phyloP scores from a whole-genome alignment of 2,797 vertebrate species.

The Orestias chungarensis region DNA sequence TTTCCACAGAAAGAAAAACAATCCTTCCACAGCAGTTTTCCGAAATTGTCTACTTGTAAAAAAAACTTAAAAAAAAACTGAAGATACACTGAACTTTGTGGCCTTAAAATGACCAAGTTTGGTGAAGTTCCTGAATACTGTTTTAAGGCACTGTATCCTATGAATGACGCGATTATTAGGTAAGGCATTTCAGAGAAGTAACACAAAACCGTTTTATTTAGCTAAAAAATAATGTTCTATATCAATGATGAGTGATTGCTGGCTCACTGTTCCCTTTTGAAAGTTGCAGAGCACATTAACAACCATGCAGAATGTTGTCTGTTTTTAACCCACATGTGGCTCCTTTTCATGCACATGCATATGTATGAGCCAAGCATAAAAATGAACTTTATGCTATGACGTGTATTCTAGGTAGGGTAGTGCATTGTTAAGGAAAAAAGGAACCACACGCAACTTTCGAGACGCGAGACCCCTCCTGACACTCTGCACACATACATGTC shows the following conservation, averaged over 20 bases:
- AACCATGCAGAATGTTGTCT: constrained; percentile 23
- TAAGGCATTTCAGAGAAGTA: constrained; percentile 1
- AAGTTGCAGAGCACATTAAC: constrained; percentile 30
- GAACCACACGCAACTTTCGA: neutral
- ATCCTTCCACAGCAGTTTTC: neutral
- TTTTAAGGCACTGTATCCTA: neutral
- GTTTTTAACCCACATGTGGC: constrained; percentile 4
- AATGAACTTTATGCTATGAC: constrained; percentile 31
- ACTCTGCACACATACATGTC: neutral
- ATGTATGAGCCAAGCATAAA: constrained; percentile 4
- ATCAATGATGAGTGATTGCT: neutral
- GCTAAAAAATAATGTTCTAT: neutral
- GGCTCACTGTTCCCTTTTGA: constrained; percentile 27
- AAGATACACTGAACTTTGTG: too few species aligned
- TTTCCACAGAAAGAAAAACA: neutral
- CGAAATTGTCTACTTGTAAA: too few species aligned
- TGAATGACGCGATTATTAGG: neutral
- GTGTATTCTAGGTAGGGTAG: constrained; percentile 50
- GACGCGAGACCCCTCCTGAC: constrained; percentile 14
- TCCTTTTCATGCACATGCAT: constrained; percentile 3
- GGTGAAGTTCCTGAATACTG: neutral
- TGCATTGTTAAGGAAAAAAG: constrained; percentile 32
- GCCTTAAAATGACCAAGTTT: neutral
- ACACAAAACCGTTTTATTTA: neutral
- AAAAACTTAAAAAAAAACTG: too few species aligned